Conservation (phyloP, 2,797 vertebrate genomes). For the Danio choprae region DNA sequence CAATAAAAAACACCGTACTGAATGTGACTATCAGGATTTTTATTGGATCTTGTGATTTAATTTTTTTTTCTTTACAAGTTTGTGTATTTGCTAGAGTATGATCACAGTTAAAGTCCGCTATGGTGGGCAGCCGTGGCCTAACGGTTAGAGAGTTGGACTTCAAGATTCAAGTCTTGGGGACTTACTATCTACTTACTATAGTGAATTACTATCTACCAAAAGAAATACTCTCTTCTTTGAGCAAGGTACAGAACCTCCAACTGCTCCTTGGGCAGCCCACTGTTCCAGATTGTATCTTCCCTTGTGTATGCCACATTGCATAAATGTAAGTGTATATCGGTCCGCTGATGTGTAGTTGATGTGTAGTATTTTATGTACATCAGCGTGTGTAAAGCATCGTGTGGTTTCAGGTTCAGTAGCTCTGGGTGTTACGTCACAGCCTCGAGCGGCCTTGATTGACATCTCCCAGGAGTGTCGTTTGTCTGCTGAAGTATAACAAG, state of each 20-base stretch:
- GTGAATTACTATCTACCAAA: too few species aligned
- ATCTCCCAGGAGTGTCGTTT: constrained; percentile 68
- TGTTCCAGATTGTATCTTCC: too few species aligned
- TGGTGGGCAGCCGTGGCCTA: too few species aligned
- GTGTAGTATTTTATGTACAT: background rate
- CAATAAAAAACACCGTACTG: background rate
- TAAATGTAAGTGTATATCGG: background rate
- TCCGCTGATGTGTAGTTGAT: background rate
- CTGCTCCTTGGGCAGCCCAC: too few species aligned
- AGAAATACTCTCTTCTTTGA: too few species aligned
- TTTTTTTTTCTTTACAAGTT: background rate
- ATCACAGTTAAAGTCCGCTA: background rate
- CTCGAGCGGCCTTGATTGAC: constrained; percentile 57
- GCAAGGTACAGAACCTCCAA: too few species aligned
- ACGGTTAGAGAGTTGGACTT: too few species aligned
- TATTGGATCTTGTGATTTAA: background rate
- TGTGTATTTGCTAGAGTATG: background rate
- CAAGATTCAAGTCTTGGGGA: too few species aligned
- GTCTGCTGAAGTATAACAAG: constrained; percentile 67
- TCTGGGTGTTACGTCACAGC: constrained; percentile 32
- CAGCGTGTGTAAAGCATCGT: constrained; percentile 13
- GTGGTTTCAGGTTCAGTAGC: constrained; percentile 37
- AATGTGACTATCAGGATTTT: background rate
- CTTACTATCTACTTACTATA: too few species aligned
- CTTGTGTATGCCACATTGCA: too few species aligned